Evolutionary conservation across 1,140 invertebrate species (phyloP), one percentile per base, ranked within the genome.

Genomic region (Magallana ariakensis): DNA sequence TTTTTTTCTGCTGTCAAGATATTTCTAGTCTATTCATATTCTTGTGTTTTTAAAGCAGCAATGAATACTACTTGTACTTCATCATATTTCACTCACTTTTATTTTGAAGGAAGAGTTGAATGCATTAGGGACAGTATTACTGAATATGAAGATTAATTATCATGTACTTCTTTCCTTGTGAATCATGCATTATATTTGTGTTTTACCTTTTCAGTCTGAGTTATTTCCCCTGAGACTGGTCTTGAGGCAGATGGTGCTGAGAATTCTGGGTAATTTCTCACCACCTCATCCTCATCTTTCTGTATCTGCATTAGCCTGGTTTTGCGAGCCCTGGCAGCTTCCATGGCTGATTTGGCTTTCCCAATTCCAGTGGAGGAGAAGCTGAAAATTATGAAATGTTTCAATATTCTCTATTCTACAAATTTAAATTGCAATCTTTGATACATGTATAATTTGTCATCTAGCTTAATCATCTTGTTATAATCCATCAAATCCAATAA

Each of bases 311-410:
- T 90, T 88, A 92, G 70, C 58, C 87, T 89, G 2, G 89, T 89
- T 60, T 90, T 90, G 16, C 89, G 83, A 16, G 88, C 89, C 55
- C 89, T 56, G 0, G 91, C 91, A n/a, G 88, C 89, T 75, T 93
- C 92, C 84, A 92, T 90, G 1, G 92, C 92, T 53, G 92, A 92
- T 80, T 92, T 93, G 9, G 91, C 90, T 85, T 93, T 92, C 5
- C 90, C 88, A 56, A 90, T 83, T 19, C 91, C 90, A 86, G 87
- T 85, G 0, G 89, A 70, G 11, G 90, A 84, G 83, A 89, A 92
- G 55, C 91, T 92, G 66, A 10, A 87, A 83, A 5, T 46, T 46
- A 46, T 46, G 33, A 46, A 46, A 46, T 46, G 33, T 46, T 46
- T 46, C 33, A 46, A 46, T 46, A 46, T 4, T 46, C 33, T 46